Evolutionary conservation across 1,140 invertebrate species (phyloP), one percentile per base, ranked within the genome.

Genomic region (Drosophila fuyamai): DNA sequence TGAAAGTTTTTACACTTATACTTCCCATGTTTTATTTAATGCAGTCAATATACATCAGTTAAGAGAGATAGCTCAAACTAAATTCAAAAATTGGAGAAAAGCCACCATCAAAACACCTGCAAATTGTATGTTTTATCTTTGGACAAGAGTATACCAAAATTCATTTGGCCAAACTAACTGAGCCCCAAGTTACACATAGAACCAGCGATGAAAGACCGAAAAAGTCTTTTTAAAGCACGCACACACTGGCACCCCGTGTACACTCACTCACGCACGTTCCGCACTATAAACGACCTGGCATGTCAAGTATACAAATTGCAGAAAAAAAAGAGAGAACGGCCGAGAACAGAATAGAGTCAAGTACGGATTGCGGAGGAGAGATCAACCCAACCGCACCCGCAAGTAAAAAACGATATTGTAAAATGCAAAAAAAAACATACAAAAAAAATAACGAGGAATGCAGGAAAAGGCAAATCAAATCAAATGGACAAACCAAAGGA

Each of bases 251-350:
- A 32, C 47, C 23, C 47, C 47, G 13, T 9, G 2, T 6, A 32
- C 14, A 16, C 27, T 44, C 40, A 29, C 40, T 57, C 63, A 38
- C 27, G 35, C 66, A 55, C 61, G 81, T 84, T 84, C 77, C 62
- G 81, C 81, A 84, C 81, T 84, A 84, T 77, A 84, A 84, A 84
- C 73, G 77, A 73, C 23, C 50, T 29, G 81, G 81, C 73, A 84
- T 85, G 54, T 81, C 81, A 85, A 85, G 81, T 58, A 84, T 74
- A 76, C 61, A 72, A 68, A 53, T 53, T 65, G 65, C 60, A 53
- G 32, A 65, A 56, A 23, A 48, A 44, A 44, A 36, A 16, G 16
- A 53, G 40, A 40, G 63, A 56, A 48, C 14, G 8, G 10, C 23
- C 4, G 13, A 61, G 35, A 35, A 53, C 44, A 67, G 62, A 51